Evolutionary conservation across 2,888 invertebrate genomes (phyloP), one percentile per base, ranked within the genome.

Genomic region (Tanypteryx hageni): DNA sequence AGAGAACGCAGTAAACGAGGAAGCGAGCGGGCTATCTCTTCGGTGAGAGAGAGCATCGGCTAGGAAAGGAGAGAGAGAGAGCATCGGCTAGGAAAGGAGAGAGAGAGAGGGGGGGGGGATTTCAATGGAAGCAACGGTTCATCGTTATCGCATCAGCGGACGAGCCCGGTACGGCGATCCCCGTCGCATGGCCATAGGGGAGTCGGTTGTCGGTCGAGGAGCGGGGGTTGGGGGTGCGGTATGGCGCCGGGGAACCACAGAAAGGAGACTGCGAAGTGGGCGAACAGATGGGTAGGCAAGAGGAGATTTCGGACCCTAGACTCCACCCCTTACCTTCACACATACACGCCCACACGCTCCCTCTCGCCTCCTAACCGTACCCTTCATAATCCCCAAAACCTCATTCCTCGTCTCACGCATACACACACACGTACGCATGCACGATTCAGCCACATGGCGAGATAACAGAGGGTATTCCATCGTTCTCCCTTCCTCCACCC

Each of bases 121-220:
- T 56, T 83, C 27, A 83, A 56, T 31, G 82, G 1, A 27, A 16
- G 85, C n/a, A 58, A 7, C 11, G 61, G 27, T 59, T 61, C 58
- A 86, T 59, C 59, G 86, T 86, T 59, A 86, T 86, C 86, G 44
- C 86, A 86, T 86, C 86, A 27, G 86, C 13, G 22, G 85, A 8
- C 56, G n/a, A 13, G 8, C 85, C n/a, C 9, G 58, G 85, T n/a
- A n/a, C 11, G n/a, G 84, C 22, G 18, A 13, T 58, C 58, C 85
- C 85, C n/a, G 31, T 82, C 2, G 81, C 44, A 44, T 44, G 44
- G 44, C 44, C 44, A 44, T 82, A 22, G 9, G n/a, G 57, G 57
- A 18, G 7, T 22, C 86, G 16, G 86, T 18, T 16, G n/a, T 64
- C 27, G 18, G 31, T 27, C 31, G 81, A 27, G 31, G 31, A 14